A percentile compares a stretch with the other conserved stretches of the same genome.
phyloP scores from a whole-genome alignment of 2,888 invertebrate genomes.

The Dicyrtoma fusca region DNA sequence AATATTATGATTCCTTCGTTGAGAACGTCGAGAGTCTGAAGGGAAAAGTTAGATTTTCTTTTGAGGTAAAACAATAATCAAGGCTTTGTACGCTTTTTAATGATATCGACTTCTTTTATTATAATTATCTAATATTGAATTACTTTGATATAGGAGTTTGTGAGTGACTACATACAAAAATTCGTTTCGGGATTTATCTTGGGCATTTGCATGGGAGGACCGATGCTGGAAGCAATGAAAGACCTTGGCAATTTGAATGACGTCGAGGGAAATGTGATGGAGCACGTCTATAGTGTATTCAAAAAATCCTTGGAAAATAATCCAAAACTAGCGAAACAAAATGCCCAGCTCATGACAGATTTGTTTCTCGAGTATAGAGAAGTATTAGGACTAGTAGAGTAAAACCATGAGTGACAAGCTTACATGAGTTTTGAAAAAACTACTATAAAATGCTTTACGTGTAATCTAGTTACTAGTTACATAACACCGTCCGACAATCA shows the following conservation, averaged over 20 bases:
- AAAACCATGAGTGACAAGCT: no score
- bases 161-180: conserved; percentile 18
- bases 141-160: conserved; percentile 26
- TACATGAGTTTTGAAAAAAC: no score
- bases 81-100: neutral
- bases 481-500: no score
- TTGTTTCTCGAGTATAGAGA: no score
- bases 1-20: conserved; percentile 32
- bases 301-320: neutral
- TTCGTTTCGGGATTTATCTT: conserved; percentile 8
- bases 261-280: neutral
- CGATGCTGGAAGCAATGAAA: neutral
- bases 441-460: no score
- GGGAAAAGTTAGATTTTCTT: conserved; percentile 18
- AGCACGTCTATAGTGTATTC: neutral
- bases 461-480: no score
- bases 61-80: conserved; percentile 32
- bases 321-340: neutral
- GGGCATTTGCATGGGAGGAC: neutral
- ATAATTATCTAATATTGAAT: neutral
- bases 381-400: no score
- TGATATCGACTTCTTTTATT: neutral
- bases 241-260: neutral
- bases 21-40: neutral
- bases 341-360: no score